Conservation (phyloP, 2,113 vertebrate genomes). For the Nestor notabilis region DNA sequence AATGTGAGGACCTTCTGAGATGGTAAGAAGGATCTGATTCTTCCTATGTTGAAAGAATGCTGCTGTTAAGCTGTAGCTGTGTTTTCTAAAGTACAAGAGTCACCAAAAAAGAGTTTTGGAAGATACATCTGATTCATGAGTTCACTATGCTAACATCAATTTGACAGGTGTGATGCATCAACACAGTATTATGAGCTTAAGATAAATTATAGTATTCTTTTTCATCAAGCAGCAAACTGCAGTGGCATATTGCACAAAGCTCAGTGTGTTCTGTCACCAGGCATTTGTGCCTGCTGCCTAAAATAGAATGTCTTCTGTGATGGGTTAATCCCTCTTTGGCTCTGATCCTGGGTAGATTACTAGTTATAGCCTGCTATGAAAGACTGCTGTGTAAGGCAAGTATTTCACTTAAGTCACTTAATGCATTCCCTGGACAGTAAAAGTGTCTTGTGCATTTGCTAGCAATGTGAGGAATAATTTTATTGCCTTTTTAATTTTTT, state of each 20-base stretch:
- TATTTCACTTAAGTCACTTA: constrained; percentile 65
- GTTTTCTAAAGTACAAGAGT: not conserved
- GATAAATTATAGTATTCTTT: constrained; percentile 7
- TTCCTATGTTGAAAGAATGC: not conserved
- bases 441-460: not conserved
- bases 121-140: not conserved
- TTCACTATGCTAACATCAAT: not conserved
- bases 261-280: constrained; percentile 55
- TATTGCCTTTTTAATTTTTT: not conserved
- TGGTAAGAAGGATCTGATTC: not conserved
- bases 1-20: not conserved
- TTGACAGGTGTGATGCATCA: not conserved
- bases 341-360: constrained; percentile 74
- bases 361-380: constrained; percentile 63
- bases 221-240: constrained; percentile 7
- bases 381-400: constrained; percentile 61
- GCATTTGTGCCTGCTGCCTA: constrained; percentile 68
- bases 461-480: not conserved
- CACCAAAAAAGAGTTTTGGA: not conserved
- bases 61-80: not conserved
- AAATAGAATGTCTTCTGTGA: constrained; percentile 81
- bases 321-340: constrained; percentile 81
- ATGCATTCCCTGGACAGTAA: not conserved
- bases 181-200: not conserved
- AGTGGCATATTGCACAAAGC: constrained; percentile 42